Conservation (phyloP, 2,113 vertebrate species). For the Tenrec ecaudatus region DNA sequence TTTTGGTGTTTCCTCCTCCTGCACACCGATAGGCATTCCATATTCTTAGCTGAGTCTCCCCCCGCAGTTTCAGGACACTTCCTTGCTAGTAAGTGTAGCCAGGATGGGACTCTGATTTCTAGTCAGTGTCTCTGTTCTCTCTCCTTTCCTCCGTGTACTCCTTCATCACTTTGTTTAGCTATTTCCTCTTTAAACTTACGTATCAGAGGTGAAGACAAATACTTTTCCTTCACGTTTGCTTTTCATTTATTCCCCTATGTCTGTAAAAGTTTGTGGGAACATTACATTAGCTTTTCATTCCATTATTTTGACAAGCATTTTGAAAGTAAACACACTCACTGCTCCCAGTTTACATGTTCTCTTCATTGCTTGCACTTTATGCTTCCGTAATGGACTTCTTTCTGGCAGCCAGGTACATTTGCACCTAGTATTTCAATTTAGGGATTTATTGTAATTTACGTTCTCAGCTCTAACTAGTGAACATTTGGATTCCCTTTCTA, state of each 20-base stretch:
- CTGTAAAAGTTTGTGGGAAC: too few relatives aligned
- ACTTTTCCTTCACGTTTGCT: neutral
- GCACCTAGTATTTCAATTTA: neutral
- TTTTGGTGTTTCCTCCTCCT: neutral
- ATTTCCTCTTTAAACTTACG: neutral
- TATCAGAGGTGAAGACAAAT: neutral
- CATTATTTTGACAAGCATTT: too few relatives aligned
- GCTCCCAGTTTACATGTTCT: neutral
- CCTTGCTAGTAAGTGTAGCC: too few relatives aligned
- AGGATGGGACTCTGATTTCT: neutral
- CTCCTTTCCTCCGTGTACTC: neutral
- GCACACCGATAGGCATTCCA: neutral
- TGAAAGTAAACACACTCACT: too few relatives aligned
- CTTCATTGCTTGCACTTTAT: neutral
- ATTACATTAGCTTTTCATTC: too few relatives aligned
- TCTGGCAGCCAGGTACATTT: too few relatives aligned
- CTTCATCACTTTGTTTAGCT: neutral
- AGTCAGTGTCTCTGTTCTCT: constrained; percentile 25
- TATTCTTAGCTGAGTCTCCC: too few relatives aligned
- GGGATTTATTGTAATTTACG: neutral
- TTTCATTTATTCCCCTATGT: neutral
- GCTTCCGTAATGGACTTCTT: neutral
- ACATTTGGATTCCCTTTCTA: neutral
- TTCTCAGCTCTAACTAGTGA: neutral
- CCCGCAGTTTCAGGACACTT: too few relatives aligned